Conservation (phyloP, 2,797 vertebrate genomes). For the Chlorospingus semifuscus region DNA sequence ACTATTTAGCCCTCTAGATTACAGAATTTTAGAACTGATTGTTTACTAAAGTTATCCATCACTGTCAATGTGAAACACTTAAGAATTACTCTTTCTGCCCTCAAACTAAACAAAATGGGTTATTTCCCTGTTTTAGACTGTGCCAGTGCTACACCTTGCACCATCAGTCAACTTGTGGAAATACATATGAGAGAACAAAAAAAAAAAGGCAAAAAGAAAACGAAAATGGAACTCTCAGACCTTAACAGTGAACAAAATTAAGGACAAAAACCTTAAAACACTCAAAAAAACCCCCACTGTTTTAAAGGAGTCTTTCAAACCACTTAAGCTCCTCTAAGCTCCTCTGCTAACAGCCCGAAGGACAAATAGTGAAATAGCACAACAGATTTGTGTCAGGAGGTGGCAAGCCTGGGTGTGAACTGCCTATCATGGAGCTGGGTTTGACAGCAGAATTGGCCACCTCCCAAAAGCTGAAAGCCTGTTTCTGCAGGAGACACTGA, state of each 20-base stretch:
- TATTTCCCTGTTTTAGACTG: neutral
- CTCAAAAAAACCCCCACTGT: neutral
- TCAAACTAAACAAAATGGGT: neutral
- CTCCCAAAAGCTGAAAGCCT: constrained; percentile 19
- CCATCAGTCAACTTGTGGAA: neutral
- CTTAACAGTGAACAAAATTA: neutral
- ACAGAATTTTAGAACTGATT: neutral
- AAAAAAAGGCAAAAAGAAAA: neutral
- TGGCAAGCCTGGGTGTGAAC: constrained; percentile 55
- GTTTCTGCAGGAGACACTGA: neutral
- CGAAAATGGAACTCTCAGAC: neutral
- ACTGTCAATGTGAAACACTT: neutral
- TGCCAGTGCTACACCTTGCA: neutral
- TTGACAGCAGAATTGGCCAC: constrained; percentile 43
- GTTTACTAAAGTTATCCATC: neutral
- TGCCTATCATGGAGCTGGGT: constrained; percentile 41
- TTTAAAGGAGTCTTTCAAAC: neutral
- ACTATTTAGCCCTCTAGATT: neutral
- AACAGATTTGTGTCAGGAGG: constrained; percentile 65
- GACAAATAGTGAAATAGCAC: constrained; percentile 59
- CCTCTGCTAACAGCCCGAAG: neutral
- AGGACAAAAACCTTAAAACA: neutral
- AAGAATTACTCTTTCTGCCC: neutral
- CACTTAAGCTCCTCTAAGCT: neutral
- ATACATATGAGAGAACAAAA: neutral